phyloP scores from a whole-genome alignment of 2,888 invertebrate genomes.

The Leptothorax acervorum region DNA sequence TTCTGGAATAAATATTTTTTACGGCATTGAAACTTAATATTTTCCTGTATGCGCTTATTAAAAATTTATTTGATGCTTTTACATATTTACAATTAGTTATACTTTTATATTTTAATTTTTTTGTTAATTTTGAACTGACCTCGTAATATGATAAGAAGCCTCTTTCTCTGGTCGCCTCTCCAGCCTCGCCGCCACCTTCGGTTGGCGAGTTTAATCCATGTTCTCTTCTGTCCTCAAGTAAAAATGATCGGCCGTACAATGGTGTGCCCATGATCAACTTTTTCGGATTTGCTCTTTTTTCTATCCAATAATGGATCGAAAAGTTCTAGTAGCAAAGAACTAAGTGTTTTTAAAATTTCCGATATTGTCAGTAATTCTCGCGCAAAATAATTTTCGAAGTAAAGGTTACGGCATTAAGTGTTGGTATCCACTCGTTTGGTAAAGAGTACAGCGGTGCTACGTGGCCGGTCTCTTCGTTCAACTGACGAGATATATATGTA shows the following conservation, averaged over 20 bases:
- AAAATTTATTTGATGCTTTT: no score
- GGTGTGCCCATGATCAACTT: constrained; percentile 94
- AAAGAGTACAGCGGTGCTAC: constrained; percentile 94
- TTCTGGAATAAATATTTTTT: no score
- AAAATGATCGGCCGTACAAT: constrained; percentile 96
- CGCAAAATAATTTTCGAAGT: background rate
- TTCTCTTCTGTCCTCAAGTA: constrained; percentile 88
- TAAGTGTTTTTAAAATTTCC: background rate
- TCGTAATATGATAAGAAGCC: constrained; percentile 96
- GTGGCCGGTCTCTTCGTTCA: constrained; percentile 90
- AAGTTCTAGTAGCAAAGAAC: constrained; percentile 88
- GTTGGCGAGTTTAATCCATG: constrained; percentile 91
- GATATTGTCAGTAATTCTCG: background rate
- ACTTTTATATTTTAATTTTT: no score
- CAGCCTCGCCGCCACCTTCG: constrained; percentile 95
- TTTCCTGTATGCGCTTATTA: no score
- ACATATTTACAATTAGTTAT: no score
- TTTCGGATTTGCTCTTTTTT: constrained; percentile 91
- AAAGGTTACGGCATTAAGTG: constrained; percentile 90
- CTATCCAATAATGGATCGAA: constrained; percentile 95
- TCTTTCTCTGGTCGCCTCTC: constrained; percentile 94
- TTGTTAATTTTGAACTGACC: constrained; percentile 86
- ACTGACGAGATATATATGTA: no score
- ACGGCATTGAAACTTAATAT: no score
- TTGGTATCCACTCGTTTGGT: constrained; percentile 90